Base-by-base conservation (phyloP, 2,797 vertebrate species). In the Megalops cyprinoides region DNA sequence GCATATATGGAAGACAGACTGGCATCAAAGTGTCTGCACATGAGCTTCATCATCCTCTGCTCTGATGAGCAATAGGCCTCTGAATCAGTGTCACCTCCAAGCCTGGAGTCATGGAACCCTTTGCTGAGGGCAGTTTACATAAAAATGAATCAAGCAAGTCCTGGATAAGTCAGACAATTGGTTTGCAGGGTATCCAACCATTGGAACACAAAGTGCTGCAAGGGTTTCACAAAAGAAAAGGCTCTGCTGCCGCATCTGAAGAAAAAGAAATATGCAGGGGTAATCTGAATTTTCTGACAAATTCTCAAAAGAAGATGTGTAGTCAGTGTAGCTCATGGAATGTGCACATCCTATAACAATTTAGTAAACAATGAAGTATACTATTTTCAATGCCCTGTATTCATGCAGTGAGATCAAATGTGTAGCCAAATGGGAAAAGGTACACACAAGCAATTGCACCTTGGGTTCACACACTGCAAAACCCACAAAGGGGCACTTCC, bases 381-480 rank as follows among this genome's bases (percentile, higher is more conserved):
- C 53, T 34, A 23, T 56, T 56, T 81, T 56, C 46, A n/a, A 48
- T 76, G 15, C 79, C 56, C 46, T 31, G 48, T 77, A 79, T 82
- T 44, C 74, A 69, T 77, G 53, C 53, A 44, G 77, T 74, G 79
- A 55, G 69, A 71, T 79, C 37, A 81, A 67, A 84, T 69, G 25
- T 31, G 71, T 53, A 79, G 73, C 79, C 79, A 82, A 67, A 76
- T 80, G 34, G 34, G 65, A 85, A 85, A 84, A 80, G 67, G 78
- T 82, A 82, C 79, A 79, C 51, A 62, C 74, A 83, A 88, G 83
- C 83, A 79, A 82, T 73, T 83, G 79, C n/a, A n/a, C n/a, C n/a
- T n/a, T n/a, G 62, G 78, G 82, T 81, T 81, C 69, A 3, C 69
- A 3, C 46, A 78, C 77, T 76, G 73, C 76, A 82, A 79, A 79